Base-by-base conservation (phyloP, 2,113 vertebrate species). In the Trinectes maculatus region DNA sequence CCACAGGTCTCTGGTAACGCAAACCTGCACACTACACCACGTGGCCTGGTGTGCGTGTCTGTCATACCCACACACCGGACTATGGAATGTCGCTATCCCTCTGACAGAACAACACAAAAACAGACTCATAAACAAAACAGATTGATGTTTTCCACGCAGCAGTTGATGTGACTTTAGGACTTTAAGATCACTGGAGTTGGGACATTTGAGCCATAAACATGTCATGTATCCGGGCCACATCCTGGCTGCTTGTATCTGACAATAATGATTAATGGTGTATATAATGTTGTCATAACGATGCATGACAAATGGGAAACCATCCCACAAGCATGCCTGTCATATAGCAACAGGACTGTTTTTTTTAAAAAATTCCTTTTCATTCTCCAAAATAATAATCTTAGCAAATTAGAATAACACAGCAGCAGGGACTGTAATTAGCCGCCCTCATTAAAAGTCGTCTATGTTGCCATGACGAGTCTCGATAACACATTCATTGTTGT, bases 351-450 rank as follows among this genome's bases (percentile, higher is more conserved):
- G 36, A 1, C 28, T 12, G 33, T 29, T 75, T 29, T 55, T n/a
- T n/a, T n/a, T n/a, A n/a, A n/a, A n/a, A 51, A 39, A 39, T 51
- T 44, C 46, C 43, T 49, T 78, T 74, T 82, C 36, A 74, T 54
- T 68, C 42, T 52, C 0, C 46, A 74, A 60, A 78, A 82, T 84
- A 76, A 72, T 72, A 70, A 55, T 74, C 70, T 21, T 52, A 8
- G 13, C n/a, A 77, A 68, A 65, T 66, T 24, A 22, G 29, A 29
- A 21, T 8, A 51, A 33, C 66, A 80, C 36, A 71, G 72, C 43
- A 65, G 63, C 65, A 62, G 48, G 48, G 34, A 48, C 52, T 46
- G 16, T 26, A 3, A 40, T 66, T 40, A 53, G 51, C 61, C 5
- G n/a, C 42, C 25, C 53, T 79, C 55, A 68, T 74, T 81, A 77